These are phyloP conservation scores for Psittacula derbiana DNA, from an alignment of 2,797 vertebrate species.

Conservation along the genomic window DNA sequence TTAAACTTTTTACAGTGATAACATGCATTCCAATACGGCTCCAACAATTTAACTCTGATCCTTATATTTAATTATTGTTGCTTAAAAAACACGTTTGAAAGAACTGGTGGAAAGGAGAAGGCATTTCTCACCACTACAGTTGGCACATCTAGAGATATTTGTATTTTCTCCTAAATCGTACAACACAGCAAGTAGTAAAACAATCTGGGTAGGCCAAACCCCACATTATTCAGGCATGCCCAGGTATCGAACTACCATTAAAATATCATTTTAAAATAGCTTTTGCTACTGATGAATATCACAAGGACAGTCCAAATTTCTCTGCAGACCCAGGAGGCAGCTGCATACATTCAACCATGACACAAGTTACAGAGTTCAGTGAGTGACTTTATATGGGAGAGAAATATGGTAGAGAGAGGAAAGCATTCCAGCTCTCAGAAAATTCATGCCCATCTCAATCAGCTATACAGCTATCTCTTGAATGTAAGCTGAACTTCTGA, in stretches of 20 bases:
- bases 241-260: neutral
- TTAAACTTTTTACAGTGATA: neutral
- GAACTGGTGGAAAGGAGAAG: neutral
- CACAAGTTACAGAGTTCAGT: neutral
- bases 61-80: accelerated
- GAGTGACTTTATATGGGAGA: neutral
- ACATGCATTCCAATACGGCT: neutral
- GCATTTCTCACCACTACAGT: neutral
- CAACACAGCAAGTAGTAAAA: neutral
- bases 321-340: neutral
- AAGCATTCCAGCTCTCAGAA: neutral
- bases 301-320: neutral
- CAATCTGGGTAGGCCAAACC: neutral
- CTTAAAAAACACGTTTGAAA: neutral
- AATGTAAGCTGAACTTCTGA: neutral
- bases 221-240: neutral
- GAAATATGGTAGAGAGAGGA: neutral
- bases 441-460: neutral
- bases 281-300: neutral
- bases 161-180: neutral
- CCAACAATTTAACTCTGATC: neutral
- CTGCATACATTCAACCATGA: neutral
- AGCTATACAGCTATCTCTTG: neutral
- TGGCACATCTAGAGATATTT: neutral
- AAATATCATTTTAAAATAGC: neutral